phyloP scores from a whole-genome alignment of 2,113 vertebrate species.

The Mobula hypostoma region DNA sequence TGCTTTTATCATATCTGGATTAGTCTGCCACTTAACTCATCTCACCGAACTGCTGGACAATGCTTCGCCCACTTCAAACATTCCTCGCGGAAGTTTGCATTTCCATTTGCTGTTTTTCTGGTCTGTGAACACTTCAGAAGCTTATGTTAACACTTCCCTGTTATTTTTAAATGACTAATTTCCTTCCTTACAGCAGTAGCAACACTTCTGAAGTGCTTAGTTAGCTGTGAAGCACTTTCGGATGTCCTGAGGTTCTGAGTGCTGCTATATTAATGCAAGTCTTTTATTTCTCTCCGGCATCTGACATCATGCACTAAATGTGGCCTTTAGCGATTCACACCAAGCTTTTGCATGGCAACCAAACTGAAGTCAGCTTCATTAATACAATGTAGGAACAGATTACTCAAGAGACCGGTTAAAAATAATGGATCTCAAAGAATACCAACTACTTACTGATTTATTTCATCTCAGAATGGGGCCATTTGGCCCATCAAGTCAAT shows the following conservation, averaged over 20 bases:
- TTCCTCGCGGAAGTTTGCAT: too few relatives aligned
- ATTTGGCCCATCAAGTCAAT: too few relatives aligned
- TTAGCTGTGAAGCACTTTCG: too few relatives aligned
- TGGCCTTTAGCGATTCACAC: background rate
- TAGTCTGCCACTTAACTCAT: background rate
- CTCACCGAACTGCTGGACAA: background rate
- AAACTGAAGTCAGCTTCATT: background rate
- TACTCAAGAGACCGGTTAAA: background rate
- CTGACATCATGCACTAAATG: background rate
- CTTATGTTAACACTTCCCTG: background rate
- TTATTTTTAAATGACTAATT: background rate
- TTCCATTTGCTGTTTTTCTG: background rate
- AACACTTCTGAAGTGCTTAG: too few relatives aligned
- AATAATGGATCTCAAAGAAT: background rate
- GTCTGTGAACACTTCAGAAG: background rate
- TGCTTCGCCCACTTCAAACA: background rate
- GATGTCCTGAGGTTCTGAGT: too few relatives aligned
- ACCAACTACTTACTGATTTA: too few relatives aligned
- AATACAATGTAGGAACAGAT: background rate
- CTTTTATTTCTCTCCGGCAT: too few relatives aligned
- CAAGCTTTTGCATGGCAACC: background rate
- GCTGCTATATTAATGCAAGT: too few relatives aligned
- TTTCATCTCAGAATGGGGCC: too few relatives aligned
- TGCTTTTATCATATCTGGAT: background rate
- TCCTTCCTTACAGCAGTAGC: too few relatives aligned